Base-by-base conservation (phyloP, 2,888 invertebrate genomes). In the Seira ritae region DNA sequence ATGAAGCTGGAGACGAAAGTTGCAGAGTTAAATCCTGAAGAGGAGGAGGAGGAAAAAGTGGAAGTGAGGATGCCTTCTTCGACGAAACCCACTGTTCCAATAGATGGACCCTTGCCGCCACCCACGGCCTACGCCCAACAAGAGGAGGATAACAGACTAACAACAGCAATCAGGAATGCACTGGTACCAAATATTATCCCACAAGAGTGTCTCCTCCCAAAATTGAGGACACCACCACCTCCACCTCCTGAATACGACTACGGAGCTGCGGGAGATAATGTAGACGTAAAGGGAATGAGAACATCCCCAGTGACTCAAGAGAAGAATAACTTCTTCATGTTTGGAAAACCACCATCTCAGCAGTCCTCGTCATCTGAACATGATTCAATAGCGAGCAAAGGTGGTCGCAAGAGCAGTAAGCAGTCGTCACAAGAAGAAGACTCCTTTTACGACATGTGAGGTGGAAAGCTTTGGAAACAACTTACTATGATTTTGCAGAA, bases 1-100 rank as follows among this genome's bases (percentile, higher is more conserved):
- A 55, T 17, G n/a, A 79, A 55, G 72, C 42, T 79, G 19, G 79
- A 79, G 17, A 23, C 17, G 10, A 79, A 79, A 55, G 79, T 79
- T 12, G 72, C 67, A 1, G 22, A n/a, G 3, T 8, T 65, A 12
- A 19, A 3, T 15, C 55, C n/a, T 6, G n/a, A 15, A 19, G 55
- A 19, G 23, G 46, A 1, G 65, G 55, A 19, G 23, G 46, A 1
- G 65, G 4, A 72, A 55, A 10, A 2, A 42, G 6, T 55, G 20
- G n/a, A 72, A 72, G 55, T 31, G 19, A 50, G n/a, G 12, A 66
- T 0, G 8, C 46, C 19, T n/a, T 2, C 3, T 1, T 23, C 23
- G 22, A 15, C 20, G 1, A 6, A 1, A 20, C 55, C 19, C 17
- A n/a, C 3, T 37, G 15, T 15, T 10, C 15, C 50, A 15, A 1